Percentiles rank a stretch among this genome's conserved stretches.
These are phyloP conservation scores for Tetranychus truncatus DNA, from an alignment of 2,888 invertebrate genomes.

Conservation along the genomic window DNA sequence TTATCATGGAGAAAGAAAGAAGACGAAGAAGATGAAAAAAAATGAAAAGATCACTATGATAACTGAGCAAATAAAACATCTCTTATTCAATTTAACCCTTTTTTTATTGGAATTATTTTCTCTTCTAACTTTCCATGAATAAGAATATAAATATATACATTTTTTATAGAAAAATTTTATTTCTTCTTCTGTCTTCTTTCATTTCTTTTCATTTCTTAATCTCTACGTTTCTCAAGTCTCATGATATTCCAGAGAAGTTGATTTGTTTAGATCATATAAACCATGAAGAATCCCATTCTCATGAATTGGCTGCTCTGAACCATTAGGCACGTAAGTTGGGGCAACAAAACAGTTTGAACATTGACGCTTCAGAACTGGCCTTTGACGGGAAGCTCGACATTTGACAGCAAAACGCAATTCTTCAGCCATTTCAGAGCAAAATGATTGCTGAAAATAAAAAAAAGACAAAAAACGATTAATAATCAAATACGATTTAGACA, in stretches of 20 bases:
- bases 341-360: constrained; percentile 56
- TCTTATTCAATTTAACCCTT: too few species aligned
- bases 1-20: too few species aligned
- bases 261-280: not conserved
- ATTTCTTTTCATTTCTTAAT: not conserved
- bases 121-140: too few species aligned
- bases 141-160: too few species aligned
- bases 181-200: not conserved
- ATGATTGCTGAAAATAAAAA: constrained; percentile 45
- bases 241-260: not conserved
- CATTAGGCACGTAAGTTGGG: constrained; percentile 11
- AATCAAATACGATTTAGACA: not conserved
- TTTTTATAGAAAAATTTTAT: too few species aligned
- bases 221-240: not conserved
- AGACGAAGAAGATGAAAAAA: too few species aligned
- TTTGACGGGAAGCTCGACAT: constrained; percentile 53
- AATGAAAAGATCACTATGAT: too few species aligned
- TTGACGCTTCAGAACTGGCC: constrained; percentile 56
- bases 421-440: constrained; percentile 84
- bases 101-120: too few species aligned
- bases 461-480: not conserved
- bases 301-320: constrained; percentile 4
- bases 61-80: too few species aligned
- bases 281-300: constrained; percentile 9
- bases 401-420: constrained; percentile 75